These are phyloP conservation scores for Ctenodactylus gundi DNA, from an alignment of 2,113 vertebrate species.

Conservation along the genomic window DNA sequence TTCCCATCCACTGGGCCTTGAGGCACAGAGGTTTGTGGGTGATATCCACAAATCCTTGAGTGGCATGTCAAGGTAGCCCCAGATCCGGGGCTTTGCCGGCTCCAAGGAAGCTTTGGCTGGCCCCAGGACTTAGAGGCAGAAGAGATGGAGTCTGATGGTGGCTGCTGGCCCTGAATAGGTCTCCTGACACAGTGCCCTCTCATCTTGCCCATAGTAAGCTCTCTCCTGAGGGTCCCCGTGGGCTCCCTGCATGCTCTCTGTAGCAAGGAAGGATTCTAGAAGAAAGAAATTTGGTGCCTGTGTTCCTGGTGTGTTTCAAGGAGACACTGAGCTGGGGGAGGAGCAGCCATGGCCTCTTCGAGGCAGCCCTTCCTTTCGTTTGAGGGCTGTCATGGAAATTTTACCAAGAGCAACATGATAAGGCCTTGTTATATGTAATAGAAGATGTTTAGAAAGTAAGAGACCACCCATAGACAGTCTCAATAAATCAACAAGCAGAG, in stretches of 20 bases:
- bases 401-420: neutral
- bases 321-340: fast-evolving
- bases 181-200: neutral
- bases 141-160: neutral
- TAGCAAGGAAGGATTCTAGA: no score
- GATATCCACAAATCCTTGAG: fast-evolving
- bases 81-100: neutral
- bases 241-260: neutral
- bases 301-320: fast-evolving
- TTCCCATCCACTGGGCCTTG: neutral
- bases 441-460: neutral
- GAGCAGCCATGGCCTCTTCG: no score
- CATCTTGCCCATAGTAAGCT: no score
- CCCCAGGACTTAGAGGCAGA: neutral
- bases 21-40: no score
- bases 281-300: neutral
- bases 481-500: neutral
- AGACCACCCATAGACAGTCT: fast-evolving
- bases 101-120: no score
- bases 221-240: fast-evolving
- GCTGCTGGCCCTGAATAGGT: neutral
- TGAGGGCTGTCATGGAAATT: fast-evolving
- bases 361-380: fast-evolving
- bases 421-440: neutral
- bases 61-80: fast-evolving